Conservation (phyloP, 2,797 vertebrate genomes). For the Anas bahamensis region DNA sequence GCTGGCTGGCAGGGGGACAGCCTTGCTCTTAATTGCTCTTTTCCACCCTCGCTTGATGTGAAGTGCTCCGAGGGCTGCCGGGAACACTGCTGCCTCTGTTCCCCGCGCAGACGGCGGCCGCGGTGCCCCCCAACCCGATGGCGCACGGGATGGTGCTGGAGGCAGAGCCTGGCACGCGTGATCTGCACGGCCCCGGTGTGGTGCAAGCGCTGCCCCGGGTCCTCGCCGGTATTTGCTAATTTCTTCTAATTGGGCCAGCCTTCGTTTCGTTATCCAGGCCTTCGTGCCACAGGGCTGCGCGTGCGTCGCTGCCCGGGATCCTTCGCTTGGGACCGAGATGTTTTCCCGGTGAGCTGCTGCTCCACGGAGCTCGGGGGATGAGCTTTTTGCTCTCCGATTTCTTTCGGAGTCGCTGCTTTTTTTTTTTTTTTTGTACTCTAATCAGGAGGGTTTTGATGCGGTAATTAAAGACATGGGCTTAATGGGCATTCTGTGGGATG, state of each 20-base stretch:
- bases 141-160: not conserved
- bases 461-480: not conserved
- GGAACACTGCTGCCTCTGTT: slow-evolving; percentile 29
- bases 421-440: not conserved
- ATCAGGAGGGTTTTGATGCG: not conserved
- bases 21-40: not conserved
- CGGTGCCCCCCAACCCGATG: too few relatives aligned
- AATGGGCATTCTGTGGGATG: not conserved
- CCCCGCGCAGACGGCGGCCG: not conserved
- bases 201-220: not conserved
- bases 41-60: not conserved
- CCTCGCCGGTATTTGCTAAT: not conserved
- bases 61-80: not conserved
- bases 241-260: not conserved
- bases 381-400: not conserved
- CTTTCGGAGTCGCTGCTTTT: not conserved
- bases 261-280: not conserved
- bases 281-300: fast-evolving
- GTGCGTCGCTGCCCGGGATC: not conserved
- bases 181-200: not conserved
- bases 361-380: not conserved
- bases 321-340: not conserved
- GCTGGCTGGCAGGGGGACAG: not conserved
- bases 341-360: not conserved
- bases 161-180: not conserved